Percentiles rank a stretch among this genome's conserved stretches.
Evolutionary conservation across 2,113 vertebrate species (phyloP).

Genomic region (Neoarius graeffei): DNA sequence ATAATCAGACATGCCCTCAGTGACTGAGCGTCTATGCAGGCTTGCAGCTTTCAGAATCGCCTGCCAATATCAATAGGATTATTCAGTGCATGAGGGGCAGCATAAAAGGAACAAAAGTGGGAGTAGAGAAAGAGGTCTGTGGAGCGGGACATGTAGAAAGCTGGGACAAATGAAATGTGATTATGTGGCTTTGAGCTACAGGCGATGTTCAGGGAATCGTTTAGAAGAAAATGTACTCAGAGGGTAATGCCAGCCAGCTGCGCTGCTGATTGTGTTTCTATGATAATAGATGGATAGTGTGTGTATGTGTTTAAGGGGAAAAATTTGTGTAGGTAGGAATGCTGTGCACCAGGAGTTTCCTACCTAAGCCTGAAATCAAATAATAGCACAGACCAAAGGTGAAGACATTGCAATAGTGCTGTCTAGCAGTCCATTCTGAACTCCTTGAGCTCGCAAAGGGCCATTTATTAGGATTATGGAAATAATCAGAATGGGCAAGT

Average conservation of each 20-base stretch:
- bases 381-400: neutral
- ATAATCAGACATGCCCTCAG: slow-evolving; percentile 50
- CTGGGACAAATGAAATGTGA: slow-evolving; percentile 25
- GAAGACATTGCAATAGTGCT: neutral
- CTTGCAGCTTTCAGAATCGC: slow-evolving; percentile 44
- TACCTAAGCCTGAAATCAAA: neutral
- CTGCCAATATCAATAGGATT: slow-evolving; percentile 57
- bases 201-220: slow-evolving; percentile 57
- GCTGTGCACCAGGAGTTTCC: neutral
- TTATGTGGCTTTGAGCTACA: slow-evolving; percentile 58
- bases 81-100: slow-evolving; percentile 18
- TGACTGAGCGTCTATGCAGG: slow-evolving; percentile 36
- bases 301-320: neutral
- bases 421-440: neutral
- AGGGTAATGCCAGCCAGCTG: slow-evolving; percentile 48
- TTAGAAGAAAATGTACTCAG: slow-evolving; percentile 43
- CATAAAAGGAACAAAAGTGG: slow-evolving; percentile 24
- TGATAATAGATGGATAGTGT: slow-evolving; percentile 10
- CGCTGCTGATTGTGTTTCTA: slow-evolving; percentile 34
- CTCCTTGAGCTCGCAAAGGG: neutral
- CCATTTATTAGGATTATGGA: neutral
- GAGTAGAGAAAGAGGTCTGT: neutral
- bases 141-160: neutral
- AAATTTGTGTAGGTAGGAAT: neutral
- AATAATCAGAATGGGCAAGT: neutral